A percentile compares a stretch with the other conserved stretches of the same genome.
Conservation (phyloP, 2,113 vertebrate genomes). For the Mastomys coucha region DNA sequence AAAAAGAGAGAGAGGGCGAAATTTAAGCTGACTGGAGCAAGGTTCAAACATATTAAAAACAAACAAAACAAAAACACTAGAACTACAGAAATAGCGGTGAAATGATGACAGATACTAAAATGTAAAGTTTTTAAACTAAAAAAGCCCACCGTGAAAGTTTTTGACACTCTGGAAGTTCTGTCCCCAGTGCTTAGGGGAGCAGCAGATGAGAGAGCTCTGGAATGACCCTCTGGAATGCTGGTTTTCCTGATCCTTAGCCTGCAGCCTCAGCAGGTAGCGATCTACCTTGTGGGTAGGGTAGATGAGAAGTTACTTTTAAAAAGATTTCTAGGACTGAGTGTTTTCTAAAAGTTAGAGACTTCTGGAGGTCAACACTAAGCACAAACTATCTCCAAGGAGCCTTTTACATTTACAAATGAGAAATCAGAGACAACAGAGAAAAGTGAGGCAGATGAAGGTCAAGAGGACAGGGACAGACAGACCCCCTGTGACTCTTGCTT, state of each 20-base stretch:
- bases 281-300: neutral
- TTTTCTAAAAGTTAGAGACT: neutral
- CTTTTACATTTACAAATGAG: neutral
- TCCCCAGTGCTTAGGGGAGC: neutral
- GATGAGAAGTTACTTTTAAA: neutral
- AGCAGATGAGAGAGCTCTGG: neutral
- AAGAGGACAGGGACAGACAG: neutral
- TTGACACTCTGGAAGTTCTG: neutral
- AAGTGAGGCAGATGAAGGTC: neutral
- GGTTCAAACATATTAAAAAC: neutral
- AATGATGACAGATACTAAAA: neutral
- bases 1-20: neutral
- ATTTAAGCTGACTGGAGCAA: neutral
- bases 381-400: neutral
- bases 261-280: neutral
- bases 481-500: neutral
- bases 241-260: neutral
- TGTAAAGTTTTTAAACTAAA: neutral
- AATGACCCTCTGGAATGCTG: neutral
- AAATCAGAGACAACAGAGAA: neutral
- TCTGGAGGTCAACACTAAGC: neutral
- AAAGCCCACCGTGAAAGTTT: neutral
- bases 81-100: neutral
- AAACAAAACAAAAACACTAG: neutral
- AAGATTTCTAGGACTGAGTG: neutral